These are phyloP conservation scores for Trematomus bernacchii DNA, from an alignment of 2,797 vertebrate species.

Conservation along the genomic window DNA sequence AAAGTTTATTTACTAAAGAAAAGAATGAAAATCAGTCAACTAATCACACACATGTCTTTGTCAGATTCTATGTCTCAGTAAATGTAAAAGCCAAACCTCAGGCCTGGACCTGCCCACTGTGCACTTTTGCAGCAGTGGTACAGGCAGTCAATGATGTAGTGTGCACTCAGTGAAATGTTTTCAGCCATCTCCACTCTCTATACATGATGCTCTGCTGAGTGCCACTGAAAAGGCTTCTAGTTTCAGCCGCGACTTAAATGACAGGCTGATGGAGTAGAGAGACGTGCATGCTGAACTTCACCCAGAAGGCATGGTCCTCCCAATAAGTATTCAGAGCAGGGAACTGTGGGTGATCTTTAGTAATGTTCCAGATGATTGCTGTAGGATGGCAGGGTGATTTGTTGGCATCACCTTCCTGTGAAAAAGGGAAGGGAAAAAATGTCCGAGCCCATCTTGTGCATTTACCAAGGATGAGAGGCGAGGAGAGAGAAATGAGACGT, in stretches of 20 bases:
- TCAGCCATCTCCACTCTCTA: conserved; percentile 26
- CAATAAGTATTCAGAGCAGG: conserved; percentile 56
- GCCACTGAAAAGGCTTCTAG: conserved; percentile 21
- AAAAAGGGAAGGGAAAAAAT: conserved; percentile 40
- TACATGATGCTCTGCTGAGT: conserved; percentile 41
- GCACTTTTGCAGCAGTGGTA: background rate
- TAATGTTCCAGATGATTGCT: conserved; percentile 68
- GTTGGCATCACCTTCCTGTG: conserved; percentile 53
- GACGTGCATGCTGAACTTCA: conserved; percentile 31
- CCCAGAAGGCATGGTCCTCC: conserved; percentile 29
- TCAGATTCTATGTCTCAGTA: background rate
- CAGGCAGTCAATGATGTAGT: conserved; percentile 21
- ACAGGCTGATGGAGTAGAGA: conserved; percentile 39
- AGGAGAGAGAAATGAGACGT: conserved; percentile 61
- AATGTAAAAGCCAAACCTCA: background rate
- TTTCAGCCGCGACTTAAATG: conserved; percentile 24
- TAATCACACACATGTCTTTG: background rate
- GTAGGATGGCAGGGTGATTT: conserved; percentile 61
- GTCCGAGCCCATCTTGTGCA: conserved; percentile 27
- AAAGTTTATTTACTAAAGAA: background rate
- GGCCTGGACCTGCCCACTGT: background rate
- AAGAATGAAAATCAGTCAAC: background rate
- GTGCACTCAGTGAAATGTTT: conserved; percentile 36
- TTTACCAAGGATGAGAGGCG: conserved; percentile 46
- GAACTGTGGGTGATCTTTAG: conserved; percentile 66